These are phyloP conservation scores for Brevimyrus niger DNA, from an alignment of 2,113 vertebrate genomes.

Conservation along the genomic window DNA sequence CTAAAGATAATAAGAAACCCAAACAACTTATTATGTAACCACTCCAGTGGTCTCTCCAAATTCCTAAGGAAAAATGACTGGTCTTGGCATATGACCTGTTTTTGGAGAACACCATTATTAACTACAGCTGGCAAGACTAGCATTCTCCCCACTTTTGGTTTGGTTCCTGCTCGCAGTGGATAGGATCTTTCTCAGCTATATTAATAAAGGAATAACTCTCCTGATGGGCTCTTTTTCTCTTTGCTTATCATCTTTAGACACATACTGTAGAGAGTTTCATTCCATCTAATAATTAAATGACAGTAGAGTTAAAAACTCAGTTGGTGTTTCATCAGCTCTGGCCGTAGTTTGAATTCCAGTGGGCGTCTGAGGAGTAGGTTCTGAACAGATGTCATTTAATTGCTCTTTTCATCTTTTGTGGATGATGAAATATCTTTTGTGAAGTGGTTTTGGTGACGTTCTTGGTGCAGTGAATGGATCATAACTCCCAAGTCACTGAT, in stretches of 20 bases:
- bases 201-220: slow-evolving; percentile 38
- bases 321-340: slow-evolving; percentile 42
- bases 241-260: slow-evolving; percentile 36
- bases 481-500: neutral
- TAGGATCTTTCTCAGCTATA: slow-evolving; percentile 35
- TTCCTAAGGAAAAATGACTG: slow-evolving; percentile 35
- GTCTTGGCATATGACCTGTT: slow-evolving; percentile 45
- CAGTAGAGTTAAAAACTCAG: slow-evolving; percentile 33
- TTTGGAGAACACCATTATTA: slow-evolving; percentile 33
- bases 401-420: slow-evolving; percentile 20
- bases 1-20: slow-evolving; percentile 50
- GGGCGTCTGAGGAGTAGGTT: slow-evolving; percentile 18
- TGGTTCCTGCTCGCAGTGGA: slow-evolving; percentile 53
- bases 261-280: slow-evolving; percentile 14
- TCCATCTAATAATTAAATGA: slow-evolving; percentile 39
- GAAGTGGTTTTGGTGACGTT: neutral
- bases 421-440: neutral
- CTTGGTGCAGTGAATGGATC: neutral
- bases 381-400: slow-evolving; percentile 48
- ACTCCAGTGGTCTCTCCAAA: slow-evolving; percentile 38
- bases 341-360: slow-evolving; percentile 30
- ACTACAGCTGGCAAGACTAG: slow-evolving; percentile 54
- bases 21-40: slow-evolving; percentile 50
- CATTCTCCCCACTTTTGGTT: slow-evolving; percentile 49
- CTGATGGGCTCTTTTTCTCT: slow-evolving; percentile 25